A percentile compares a stretch with the other conserved stretches of the same genome.
These are phyloP conservation scores for Drosophila tanythrix DNA, from an alignment of 2,888 invertebrate species.

Conservation along the genomic window DNA sequence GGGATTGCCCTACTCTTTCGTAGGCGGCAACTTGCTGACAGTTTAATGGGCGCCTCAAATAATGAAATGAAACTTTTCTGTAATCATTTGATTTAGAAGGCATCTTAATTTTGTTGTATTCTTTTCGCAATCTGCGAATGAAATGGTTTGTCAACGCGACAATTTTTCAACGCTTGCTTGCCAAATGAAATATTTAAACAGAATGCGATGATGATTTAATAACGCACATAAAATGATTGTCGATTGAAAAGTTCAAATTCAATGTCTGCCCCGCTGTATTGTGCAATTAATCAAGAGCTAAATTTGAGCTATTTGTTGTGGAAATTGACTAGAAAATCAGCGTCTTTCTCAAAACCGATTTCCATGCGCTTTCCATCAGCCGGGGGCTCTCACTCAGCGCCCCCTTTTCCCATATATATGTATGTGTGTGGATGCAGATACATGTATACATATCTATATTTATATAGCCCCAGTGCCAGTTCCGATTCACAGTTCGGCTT, in stretches of 20 bases:
- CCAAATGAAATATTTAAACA: slow-evolving; percentile 44
- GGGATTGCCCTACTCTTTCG: slow-evolving; percentile 22
- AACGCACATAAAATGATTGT: slow-evolving; percentile 41
- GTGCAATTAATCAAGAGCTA: slow-evolving; percentile 68
- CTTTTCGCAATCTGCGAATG: slow-evolving; percentile 69
- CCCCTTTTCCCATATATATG: slow-evolving; percentile 11
- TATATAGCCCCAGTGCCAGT: slow-evolving; percentile 45
- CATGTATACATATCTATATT: slow-evolving; percentile 45
- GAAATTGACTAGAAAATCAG: slow-evolving; percentile 51
- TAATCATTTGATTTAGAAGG: slow-evolving; percentile 72
- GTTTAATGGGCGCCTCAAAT: slow-evolving; percentile 64
- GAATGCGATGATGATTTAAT: slow-evolving; percentile 60
- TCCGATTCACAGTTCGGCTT: slow-evolving; percentile 26
- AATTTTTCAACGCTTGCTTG: slow-evolving; percentile 47
- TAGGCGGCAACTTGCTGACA: slow-evolving; percentile 60
- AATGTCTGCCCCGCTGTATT: slow-evolving; percentile 18
- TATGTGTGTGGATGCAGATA: neutral
- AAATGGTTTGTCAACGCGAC: slow-evolving; percentile 72
- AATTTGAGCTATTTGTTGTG: slow-evolving; percentile 34
- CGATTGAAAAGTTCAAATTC: slow-evolving; percentile 55
- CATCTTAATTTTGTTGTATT: slow-evolving; percentile 26
- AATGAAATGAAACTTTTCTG: slow-evolving; percentile 42
- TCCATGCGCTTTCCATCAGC: slow-evolving; percentile 57
- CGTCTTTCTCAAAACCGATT: slow-evolving; percentile 11
- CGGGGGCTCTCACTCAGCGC: slow-evolving; percentile 49